Conservation (phyloP, 2,888 invertebrate species). For the Orchestes rusci region DNA sequence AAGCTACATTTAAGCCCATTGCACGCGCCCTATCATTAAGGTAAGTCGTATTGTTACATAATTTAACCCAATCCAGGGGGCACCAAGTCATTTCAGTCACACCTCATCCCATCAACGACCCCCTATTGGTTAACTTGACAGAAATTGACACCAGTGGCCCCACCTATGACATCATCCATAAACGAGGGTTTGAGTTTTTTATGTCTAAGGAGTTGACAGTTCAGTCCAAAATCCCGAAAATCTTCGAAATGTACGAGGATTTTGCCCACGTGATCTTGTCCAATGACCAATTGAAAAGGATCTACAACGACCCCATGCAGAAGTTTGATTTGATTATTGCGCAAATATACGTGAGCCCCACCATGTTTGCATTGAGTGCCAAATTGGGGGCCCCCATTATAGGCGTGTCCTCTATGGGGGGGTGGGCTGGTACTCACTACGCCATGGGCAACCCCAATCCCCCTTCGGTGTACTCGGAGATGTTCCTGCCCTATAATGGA, state of each 20-base stretch:
- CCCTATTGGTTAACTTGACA: constrained; percentile 33
- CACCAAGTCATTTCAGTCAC: constrained; percentile 36
- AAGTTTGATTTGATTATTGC: constrained; percentile 33
- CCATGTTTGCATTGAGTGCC: constrained; percentile 29
- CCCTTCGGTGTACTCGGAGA: constrained; percentile 33
- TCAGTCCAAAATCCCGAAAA: constrained; percentile 28
- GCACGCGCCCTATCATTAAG: constrained; percentile 16
- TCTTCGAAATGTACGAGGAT: constrained; percentile 29
- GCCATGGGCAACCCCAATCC: constrained; percentile 32
- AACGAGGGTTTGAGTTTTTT: constrained; percentile 31
- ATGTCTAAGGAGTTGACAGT: constrained; percentile 30
- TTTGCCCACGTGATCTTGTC: constrained; percentile 26
- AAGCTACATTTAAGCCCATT: constrained; percentile 21
- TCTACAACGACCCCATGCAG: constrained; percentile 27
- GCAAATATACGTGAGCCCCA: constrained; percentile 32
- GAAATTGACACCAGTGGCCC: constrained; percentile 34
- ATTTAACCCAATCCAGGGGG: constrained; percentile 25
- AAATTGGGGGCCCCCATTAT: constrained; percentile 30
- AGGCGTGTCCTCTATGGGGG: constrained; percentile 34
- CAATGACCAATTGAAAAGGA: constrained; percentile 29
- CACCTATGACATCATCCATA: constrained; percentile 25
- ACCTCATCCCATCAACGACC: constrained; percentile 35
- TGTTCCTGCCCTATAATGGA: constrained; percentile 32
- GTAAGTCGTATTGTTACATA: constrained; percentile 11
- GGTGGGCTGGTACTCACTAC: constrained; percentile 29